Conservation (phyloP, 2,113 vertebrate species). For the Psilopsiagon aymara region DNA sequence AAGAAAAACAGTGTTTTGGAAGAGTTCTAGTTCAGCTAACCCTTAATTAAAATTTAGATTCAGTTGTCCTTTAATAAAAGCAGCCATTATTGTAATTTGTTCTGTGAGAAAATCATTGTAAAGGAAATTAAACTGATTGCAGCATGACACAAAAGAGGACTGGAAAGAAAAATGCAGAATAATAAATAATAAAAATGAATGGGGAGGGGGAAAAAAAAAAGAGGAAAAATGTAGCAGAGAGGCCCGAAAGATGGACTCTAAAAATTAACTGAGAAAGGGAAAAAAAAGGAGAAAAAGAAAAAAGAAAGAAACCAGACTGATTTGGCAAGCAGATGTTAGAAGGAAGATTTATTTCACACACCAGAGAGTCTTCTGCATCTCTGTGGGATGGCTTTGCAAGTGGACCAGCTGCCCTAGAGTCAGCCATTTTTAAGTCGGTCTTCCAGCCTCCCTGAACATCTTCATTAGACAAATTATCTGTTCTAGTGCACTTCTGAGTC, state of each 20-base stretch:
- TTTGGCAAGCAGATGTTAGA: constrained; percentile 83
- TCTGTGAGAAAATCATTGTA: constrained; percentile 53
- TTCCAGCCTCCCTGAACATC: constrained; percentile 81
- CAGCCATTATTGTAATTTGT: constrained; percentile 60
- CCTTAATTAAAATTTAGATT: constrained; percentile 87
- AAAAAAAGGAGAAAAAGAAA: not conserved
- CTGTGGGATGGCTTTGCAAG: constrained; percentile 80
- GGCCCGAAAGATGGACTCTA: constrained; percentile 64
- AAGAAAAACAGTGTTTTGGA: not conserved
- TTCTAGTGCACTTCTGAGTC: constrained; percentile 61
- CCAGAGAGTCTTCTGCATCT: constrained; percentile 84
- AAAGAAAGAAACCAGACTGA: constrained; percentile 73
- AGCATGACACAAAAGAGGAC: constrained; percentile 49
- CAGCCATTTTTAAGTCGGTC: constrained; percentile 73
- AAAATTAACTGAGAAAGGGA: not conserved
- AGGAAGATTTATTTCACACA: constrained; percentile 85
- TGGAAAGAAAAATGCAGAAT: constrained; percentile 69
- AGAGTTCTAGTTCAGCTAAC: constrained; percentile 79
- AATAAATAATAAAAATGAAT: constrained; percentile 60
- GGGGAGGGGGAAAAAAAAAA: not conserved
- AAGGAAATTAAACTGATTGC: constrained; percentile 74
- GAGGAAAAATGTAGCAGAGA: constrained; percentile 41
- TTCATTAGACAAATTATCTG: constrained; percentile 72
- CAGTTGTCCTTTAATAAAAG: constrained; percentile 84
- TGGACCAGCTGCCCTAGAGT: constrained; percentile 78